Evolutionary conservation across 2,113 vertebrate species (phyloP), one percentile per base, ranked within the genome.

Genomic region (Sorex fumeus): DNA sequence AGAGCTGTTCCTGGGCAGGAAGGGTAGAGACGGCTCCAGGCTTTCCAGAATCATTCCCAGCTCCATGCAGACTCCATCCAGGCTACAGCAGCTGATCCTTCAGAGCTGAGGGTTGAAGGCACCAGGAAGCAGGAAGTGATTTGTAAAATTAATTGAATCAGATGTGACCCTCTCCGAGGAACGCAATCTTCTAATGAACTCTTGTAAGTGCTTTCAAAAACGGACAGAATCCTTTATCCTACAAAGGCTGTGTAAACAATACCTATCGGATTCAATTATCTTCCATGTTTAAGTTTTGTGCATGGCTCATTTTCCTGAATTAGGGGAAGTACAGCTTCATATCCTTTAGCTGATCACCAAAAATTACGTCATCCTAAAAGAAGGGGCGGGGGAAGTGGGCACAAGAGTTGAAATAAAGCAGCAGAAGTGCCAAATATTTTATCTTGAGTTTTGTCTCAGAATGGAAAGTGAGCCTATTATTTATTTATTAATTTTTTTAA

Each of bases 141-240:
- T 83, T 93, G 36, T 57, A 53, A 91, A 84, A 78, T 60, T 66
- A 91, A 92, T 64, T 45, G 72, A 53, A 25, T 93, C n/a, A 82
- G 87, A 78, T 71, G 64, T 12, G 72, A 84, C 34, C 13, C 9
- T 18, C 76, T 83, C 45, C 50, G 70, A 93, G 83, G 82, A 90
- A 32, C 27, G 64, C n/a, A 43, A 1, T 81, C 70, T 66, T 94
- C 67, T 72, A 71, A 90, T 93, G 47, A 66, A 88, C 27, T 57
- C 62, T 74, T 70, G n/a, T 27, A 78, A 89, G 62, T 78, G 15
- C 47, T 85, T 89, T 93, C 23, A 45, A 79, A 87, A 93, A n/a
- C 1, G n/a, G 74, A 80, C 82, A 64, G 40, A 60, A n/a, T 15
- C 57, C 21, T 75, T 86, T 40, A 81, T 80, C 36, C 50, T 43